Evolutionary conservation across 2,113 vertebrate genomes (phyloP).

Genomic region (Etheostoma spectabile): DNA sequence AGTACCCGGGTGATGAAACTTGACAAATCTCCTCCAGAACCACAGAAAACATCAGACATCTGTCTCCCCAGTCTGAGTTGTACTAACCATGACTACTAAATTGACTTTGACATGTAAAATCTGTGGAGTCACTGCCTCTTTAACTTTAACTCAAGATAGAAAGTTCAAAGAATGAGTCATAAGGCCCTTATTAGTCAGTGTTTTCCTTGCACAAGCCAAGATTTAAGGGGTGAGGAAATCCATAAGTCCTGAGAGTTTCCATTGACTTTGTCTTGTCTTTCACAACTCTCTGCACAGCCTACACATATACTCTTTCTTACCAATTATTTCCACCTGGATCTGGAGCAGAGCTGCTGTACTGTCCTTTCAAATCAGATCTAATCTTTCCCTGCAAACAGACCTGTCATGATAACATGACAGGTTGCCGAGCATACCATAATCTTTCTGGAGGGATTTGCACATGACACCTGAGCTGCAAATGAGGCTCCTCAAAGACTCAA

Average conservation of each 20-base stretch:
- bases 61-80: constrained; percentile 17
- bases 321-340: constrained; percentile 26
- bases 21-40: constrained; percentile 8
- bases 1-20: neutral
- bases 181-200: constrained; percentile 18
- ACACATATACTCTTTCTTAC: constrained; percentile 4
- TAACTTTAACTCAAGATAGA: constrained; percentile 25
- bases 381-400: constrained; percentile 65
- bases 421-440: constrained; percentile 57
- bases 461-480: constrained; percentile 65
- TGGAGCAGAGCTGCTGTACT: constrained; percentile 22
- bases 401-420: constrained; percentile 58
- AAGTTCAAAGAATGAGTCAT: constrained; percentile 26
- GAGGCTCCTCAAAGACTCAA: constrained; percentile 60
- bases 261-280: constrained; percentile 67
- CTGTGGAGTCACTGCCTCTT: constrained; percentile 10
- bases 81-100: constrained; percentile 8
- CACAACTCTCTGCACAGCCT: constrained; percentile 16
- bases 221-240: constrained; percentile 24
- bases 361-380: constrained; percentile 60
- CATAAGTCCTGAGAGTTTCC: constrained; percentile 31
- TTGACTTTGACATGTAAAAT: constrained; percentile 35
- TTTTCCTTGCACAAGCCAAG: constrained; percentile 15
- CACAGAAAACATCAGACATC: constrained; percentile 11
- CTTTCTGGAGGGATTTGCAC: constrained; percentile 69